These are phyloP conservation scores for Eulemur macaco DNA, from an alignment of 2,113 vertebrate species.

Conservation along the genomic window DNA sequence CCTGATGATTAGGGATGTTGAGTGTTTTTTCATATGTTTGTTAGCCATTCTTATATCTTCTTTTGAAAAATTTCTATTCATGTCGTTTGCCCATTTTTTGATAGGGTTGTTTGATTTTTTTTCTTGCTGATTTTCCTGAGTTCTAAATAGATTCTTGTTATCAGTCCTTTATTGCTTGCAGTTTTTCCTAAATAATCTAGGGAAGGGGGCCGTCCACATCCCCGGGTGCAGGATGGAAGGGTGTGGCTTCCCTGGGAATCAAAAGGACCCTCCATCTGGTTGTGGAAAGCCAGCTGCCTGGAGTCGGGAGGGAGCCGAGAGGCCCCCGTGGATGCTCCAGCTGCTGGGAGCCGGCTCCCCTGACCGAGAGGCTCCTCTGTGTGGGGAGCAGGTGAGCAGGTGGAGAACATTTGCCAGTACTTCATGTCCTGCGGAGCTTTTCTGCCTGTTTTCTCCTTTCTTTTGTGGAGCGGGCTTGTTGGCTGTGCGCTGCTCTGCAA, in stretches of 20 bases:
- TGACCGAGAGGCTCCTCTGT: background rate
- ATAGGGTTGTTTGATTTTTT: too few species aligned
- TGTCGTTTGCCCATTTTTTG: too few species aligned
- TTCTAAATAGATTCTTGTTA: too few species aligned
- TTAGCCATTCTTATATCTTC: too few species aligned
- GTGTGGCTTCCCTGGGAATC: background rate
- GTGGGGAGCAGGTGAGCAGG: background rate
- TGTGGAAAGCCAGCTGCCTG: background rate
- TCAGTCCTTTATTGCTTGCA: too few species aligned
- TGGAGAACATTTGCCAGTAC: background rate
- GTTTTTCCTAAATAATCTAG: background rate
- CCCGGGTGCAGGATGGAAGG: background rate
- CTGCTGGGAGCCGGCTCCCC: background rate
- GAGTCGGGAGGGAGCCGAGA: background rate
- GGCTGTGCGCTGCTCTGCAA: background rate
- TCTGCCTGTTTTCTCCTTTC: background rate
- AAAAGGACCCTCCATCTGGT: background rate
- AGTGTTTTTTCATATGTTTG: too few species aligned
- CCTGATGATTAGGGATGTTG: too few species aligned
- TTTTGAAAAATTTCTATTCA: too few species aligned
- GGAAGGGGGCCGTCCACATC: background rate
- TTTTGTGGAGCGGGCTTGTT: background rate
- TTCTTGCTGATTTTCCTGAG: too few species aligned
- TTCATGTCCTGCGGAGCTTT: background rate
- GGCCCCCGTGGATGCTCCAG: background rate